A percentile compares a stretch with the other conserved stretches of the same genome.
phyloP scores from a whole-genome alignment of 2,888 invertebrate species.

The Polyommatus icarus region DNA sequence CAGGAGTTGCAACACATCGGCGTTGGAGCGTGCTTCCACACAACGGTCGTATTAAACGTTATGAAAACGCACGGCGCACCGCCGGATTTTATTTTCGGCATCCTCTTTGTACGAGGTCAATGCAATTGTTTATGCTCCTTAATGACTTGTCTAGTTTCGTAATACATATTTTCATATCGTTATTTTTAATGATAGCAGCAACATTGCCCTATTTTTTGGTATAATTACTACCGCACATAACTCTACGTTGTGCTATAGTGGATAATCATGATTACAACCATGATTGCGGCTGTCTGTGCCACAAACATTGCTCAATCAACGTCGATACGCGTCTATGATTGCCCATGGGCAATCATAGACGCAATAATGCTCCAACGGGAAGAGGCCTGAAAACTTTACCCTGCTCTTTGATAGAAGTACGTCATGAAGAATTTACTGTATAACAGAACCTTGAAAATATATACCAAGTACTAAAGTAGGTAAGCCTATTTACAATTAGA shows the following conservation, averaged over 20 bases:
- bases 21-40: conserved; percentile 66
- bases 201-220: neutral
- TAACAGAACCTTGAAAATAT: conserved; percentile 3
- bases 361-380: neutral
- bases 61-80: conserved; percentile 11
- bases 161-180: conserved; percentile 10
- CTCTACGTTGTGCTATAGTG: too few species aligned
- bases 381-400: neutral
- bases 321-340: too few species aligned
- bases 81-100: conserved; percentile 31
- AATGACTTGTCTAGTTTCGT: conserved; percentile 19
- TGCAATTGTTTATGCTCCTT: conserved; percentile 4
- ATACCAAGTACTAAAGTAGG: neutral
- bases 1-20: conserved; percentile 49
- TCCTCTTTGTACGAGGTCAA: conserved; percentile 15
- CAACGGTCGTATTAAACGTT: conserved; percentile 26
- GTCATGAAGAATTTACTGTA: neutral
- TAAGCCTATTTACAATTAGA: conserved; percentile 28
- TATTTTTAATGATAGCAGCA: conserved; percentile 21
- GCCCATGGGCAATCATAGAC: too few species aligned
- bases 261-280: too few species aligned
- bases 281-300: too few species aligned
- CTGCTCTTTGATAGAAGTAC: neutral
- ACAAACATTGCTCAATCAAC: too few species aligned
- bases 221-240: neutral